Evolutionary conservation across 2,113 vertebrate species (phyloP), one percentile per base, ranked within the genome.

Genomic region (Lamprotornis superbus): DNA sequence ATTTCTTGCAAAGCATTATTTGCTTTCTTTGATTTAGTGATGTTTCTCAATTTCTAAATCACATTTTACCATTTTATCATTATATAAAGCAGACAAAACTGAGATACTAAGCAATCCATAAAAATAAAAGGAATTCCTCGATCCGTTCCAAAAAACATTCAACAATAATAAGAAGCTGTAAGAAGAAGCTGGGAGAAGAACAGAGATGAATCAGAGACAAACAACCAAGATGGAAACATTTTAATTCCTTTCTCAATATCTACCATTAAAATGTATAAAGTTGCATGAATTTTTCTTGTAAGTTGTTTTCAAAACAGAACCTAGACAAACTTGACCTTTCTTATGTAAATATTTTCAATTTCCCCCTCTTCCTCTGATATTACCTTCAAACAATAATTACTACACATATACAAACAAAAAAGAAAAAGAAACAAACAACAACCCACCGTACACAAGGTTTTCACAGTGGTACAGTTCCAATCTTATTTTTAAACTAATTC

Each of bases 371-470:
- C n/a, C 30, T 77, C 18, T 71, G 11, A 4, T 33, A 57, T 22
- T 52, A 39, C 4, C 4, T 90, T 57, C 14, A 73, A 92, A 10
- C 12, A 31, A 30, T 52, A 78, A 12, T 61, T 46, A 21, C 9
- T 25, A 47, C 4, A 40, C 0, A 5, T 19, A 52, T 20, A 2
- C 1, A 5, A 53, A 65, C 39, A 63, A 30, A 40, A 20, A 31
- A 31, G 2, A 24, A 17, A 47, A 55, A 35, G 0, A 24, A 78
- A 35, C 0, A 24, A 69, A 28, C 3, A n/a, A 39, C 6, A 8
- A 15, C 2, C 6, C 10, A n/a, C 1, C 9, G 11, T 3, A 59
- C 1, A 1, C 12, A 81, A 73, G 5, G 2, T 53, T 67, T 74
- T 67, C 18, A 44, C 33, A 47, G 9, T 21, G 39, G 6, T 10